Evolutionary conservation across 2,888 invertebrate genomes (phyloP).

Genomic region (Drosophila merina): DNA sequence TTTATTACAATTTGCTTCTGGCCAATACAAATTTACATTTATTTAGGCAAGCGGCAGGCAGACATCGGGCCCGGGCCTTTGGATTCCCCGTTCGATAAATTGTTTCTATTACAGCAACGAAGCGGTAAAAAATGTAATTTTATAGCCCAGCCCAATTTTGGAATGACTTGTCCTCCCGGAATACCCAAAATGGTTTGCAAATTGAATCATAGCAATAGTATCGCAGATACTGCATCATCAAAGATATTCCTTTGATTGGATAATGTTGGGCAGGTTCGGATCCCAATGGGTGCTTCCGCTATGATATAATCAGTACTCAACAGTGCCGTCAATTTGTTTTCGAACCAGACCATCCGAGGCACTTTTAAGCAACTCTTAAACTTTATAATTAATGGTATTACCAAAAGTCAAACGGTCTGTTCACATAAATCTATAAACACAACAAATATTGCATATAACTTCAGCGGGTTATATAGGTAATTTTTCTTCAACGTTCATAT

Average conservation of each 20-base stretch:
- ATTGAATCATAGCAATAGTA: slow-evolving; percentile 24
- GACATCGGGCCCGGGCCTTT: neutral
- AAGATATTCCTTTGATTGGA: slow-evolving; percentile 26
- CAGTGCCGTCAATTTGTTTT: too few species aligned
- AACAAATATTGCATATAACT: too few species aligned
- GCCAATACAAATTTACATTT: slow-evolving; percentile 73
- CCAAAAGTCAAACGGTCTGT: too few species aligned
- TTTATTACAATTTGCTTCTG: slow-evolving; percentile 25
- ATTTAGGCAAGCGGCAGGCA: slow-evolving; percentile 46
- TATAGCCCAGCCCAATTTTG: slow-evolving; percentile 78
- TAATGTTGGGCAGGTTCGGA: neutral
- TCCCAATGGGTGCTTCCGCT: neutral
- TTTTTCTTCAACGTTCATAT: too few species aligned
- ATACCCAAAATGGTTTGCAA: slow-evolving; percentile 31
- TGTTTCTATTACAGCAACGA: slow-evolving; percentile 82
- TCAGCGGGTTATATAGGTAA: too few species aligned
- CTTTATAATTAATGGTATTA: too few species aligned
- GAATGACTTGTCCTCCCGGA: slow-evolving; percentile 48
- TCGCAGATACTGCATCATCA: slow-evolving; percentile 28
- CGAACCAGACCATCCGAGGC: too few species aligned
- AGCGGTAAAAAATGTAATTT: slow-evolving; percentile 82
- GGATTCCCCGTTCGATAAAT: slow-evolving; percentile 77
- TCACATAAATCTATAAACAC: too few species aligned
- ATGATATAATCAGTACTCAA: neutral
- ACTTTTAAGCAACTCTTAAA: too few species aligned